These are phyloP conservation scores for Steatocranus sp. DNA, from an alignment of 2,797 vertebrate species.

Conservation along the genomic window DNA sequence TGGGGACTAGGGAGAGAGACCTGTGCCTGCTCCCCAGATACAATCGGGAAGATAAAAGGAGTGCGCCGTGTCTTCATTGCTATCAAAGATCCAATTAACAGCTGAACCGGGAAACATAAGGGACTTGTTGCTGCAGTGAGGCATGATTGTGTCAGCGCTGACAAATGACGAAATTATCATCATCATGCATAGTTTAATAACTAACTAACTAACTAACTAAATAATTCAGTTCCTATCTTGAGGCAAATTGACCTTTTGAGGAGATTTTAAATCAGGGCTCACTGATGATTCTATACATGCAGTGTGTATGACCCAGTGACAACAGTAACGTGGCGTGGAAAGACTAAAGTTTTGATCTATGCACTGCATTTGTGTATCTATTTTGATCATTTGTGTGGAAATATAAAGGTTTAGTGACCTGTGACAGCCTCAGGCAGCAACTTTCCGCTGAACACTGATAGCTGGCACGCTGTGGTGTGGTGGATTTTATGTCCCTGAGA, in stretches of 20 bases:
- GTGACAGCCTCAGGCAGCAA: neutral
- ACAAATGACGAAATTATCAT: no score
- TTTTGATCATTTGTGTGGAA: neutral
- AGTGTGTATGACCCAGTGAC: neutral
- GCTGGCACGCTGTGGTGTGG: accelerated
- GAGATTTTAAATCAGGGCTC: neutral
- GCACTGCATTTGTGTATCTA: no score
- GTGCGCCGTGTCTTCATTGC: neutral
- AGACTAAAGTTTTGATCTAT: neutral
- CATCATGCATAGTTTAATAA: neutral
- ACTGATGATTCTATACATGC: neutral
- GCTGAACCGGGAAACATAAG: neutral
- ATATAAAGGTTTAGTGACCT: neutral
- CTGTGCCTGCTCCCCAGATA: neutral
- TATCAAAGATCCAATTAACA: neutral
- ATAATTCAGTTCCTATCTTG: neutral
- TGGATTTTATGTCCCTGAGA: neutral
- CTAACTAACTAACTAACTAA: neutral
- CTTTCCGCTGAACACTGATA: neutral
- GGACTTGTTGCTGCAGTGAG: neutral
- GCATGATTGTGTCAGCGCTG: neutral
- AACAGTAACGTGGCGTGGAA: accelerated
- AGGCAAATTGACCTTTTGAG: neutral
- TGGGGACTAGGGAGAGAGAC: neutral
- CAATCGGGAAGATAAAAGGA: neutral